Percentiles rank a stretch among this genome's conserved stretches.
Evolutionary conservation across 2,888 invertebrate species (phyloP).

Genomic region (Pseudococcus longispinus): DNA sequence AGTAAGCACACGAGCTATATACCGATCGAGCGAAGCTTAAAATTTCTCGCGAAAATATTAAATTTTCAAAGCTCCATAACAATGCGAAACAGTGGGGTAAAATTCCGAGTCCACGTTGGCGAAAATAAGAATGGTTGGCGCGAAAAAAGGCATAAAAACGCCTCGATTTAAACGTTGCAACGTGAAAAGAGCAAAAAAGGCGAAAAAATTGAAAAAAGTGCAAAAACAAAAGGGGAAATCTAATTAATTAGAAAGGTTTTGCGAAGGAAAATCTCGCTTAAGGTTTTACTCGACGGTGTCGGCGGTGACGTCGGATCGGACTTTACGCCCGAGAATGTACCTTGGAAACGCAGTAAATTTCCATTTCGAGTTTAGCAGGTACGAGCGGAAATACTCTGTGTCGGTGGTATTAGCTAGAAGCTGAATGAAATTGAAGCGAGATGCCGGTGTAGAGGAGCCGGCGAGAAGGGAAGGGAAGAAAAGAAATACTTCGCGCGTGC

Average conservation of each 20-base stretch:
- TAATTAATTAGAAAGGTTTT: conserved; percentile 10
- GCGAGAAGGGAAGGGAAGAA: not conserved
- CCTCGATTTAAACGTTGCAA: not conserved
- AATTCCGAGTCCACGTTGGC: too few relatives aligned
- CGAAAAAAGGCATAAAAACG: not conserved
- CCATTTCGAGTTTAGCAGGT: not conserved
- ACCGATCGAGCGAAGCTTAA: not conserved
- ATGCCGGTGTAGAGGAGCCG: not conserved
- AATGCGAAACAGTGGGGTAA: not conserved
- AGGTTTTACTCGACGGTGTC: not conserved
- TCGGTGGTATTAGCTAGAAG: not conserved
- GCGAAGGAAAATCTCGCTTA: not conserved
- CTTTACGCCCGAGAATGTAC: not conserved
- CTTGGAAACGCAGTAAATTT: not conserved
- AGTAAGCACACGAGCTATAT: not conserved
- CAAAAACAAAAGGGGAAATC: not conserved
- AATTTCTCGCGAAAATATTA: not conserved
- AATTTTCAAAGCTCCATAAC: not conserved
- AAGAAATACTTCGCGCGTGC: not conserved
- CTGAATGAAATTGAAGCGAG: conserved; percentile 13
- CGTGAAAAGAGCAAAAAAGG: not conserved
- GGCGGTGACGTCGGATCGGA: not conserved
- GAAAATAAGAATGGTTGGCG: not conserved
- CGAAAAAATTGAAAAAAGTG: not conserved
- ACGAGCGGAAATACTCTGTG: not conserved